Percentiles rank a stretch among this genome's conserved stretches.
These are phyloP conservation scores for Periplaneta americana DNA, from an alignment of 1,140 invertebrate species.

Conservation along the genomic window DNA sequence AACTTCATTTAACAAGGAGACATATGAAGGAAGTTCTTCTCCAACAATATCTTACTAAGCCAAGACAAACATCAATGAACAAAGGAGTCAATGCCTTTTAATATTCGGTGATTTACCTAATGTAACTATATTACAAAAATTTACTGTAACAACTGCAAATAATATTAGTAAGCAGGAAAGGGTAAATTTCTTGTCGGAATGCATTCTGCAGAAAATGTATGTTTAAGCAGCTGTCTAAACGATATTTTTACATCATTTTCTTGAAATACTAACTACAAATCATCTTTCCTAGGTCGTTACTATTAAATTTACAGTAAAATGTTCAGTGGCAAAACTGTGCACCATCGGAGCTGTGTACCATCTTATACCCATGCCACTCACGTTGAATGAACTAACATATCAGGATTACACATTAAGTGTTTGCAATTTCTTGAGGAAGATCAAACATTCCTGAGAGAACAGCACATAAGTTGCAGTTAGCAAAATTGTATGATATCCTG, in stretches of 20 bases:
- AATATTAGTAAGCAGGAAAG: not conserved
- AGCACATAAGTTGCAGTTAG: not conserved
- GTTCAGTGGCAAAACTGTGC: not conserved
- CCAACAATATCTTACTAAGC: not conserved
- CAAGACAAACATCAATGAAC: not conserved
- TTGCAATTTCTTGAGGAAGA: not conserved
- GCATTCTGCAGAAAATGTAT: not conserved
- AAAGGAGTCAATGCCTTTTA: not conserved
- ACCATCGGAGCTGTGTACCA: not conserved
- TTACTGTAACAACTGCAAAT: too few species aligned
- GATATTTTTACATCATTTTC: not conserved
- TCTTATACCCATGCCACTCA: not conserved
- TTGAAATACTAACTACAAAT: not conserved
- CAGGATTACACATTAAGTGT: not conserved
- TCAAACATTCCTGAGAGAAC: not conserved
- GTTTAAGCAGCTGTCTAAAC: not conserved
- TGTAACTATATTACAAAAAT: too few species aligned
- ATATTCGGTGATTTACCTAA: too few species aligned
- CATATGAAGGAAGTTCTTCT: not conserved
- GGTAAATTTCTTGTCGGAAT: not conserved
- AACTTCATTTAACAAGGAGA: not conserved
- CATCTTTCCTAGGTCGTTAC: not conserved
- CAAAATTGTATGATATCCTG: not conserved
- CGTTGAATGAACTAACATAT: not conserved
- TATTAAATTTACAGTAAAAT: not conserved